These are phyloP conservation scores for Entomyzon cyanotis DNA, from an alignment of 2,113 vertebrate genomes.

Conservation along the genomic window DNA sequence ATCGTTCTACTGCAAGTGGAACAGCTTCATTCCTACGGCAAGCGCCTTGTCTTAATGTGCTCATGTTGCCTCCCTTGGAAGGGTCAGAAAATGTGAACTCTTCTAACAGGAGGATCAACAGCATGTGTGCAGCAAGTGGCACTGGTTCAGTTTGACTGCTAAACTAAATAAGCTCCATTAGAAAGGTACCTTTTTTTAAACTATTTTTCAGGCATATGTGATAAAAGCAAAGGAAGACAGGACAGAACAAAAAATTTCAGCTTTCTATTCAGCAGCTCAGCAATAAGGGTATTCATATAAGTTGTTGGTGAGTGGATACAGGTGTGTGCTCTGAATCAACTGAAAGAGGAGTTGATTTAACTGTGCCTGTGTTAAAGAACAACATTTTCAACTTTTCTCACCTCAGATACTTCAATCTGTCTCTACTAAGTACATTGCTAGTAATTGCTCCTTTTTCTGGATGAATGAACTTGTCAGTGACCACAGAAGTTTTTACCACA, in stretches of 20 bases:
- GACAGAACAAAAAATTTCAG: background rate
- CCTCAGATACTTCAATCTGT: background rate
- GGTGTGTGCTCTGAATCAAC: background rate
- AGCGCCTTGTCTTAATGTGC: background rate
- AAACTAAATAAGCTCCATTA: background rate
- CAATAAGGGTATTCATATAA: background rate
- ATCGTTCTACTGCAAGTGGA: background rate
- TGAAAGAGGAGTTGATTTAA: background rate
- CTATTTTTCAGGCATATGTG: background rate
- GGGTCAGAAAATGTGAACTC: background rate
- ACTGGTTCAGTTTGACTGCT: background rate
- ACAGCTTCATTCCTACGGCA: background rate
- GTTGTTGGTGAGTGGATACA: background rate
- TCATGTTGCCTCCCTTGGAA: background rate
- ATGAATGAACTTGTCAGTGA: background rate
- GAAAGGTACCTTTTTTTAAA: background rate
- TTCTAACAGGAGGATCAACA: background rate
- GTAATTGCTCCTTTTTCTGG: background rate
- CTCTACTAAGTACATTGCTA: background rate
- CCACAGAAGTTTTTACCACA: background rate
- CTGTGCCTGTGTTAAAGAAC: background rate
- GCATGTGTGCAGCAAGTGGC: background rate
- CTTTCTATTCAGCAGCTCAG: background rate
- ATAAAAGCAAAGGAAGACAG: background rate
- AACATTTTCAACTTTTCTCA: background rate